Conservation (phyloP, 1,140 invertebrate species). For the Telenomus remus region DNA sequence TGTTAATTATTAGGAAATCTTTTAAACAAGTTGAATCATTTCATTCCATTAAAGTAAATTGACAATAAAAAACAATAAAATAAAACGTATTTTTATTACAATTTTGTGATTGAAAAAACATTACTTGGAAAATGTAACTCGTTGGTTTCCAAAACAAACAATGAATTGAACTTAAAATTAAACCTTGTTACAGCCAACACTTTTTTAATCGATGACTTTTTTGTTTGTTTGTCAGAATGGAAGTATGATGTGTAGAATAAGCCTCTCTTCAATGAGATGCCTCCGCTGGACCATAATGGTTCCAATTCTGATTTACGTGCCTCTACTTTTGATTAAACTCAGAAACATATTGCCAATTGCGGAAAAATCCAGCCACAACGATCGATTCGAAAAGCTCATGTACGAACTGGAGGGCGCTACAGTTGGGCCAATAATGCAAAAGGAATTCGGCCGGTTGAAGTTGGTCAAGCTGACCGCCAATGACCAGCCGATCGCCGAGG, state of each 20-base stretch:
- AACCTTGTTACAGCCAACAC: too few species aligned
- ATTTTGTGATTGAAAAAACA: too few species aligned
- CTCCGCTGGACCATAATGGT: conserved; percentile 67
- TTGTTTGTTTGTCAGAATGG: conserved; percentile 10
- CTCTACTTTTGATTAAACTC: conserved; percentile 65
- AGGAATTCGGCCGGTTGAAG: conserved; percentile 29
- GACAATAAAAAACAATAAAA: too few species aligned
- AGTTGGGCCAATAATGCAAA: conserved; percentile 20
- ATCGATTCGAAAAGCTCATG: conserved; percentile 60
- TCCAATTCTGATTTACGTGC: conserved; percentile 66
- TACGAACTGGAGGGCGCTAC: conserved; percentile 62
- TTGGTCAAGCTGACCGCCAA: conserved; percentile 19
- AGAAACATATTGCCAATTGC: conserved; percentile 63
- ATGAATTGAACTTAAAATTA: too few species aligned
- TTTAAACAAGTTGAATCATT: too few species aligned
- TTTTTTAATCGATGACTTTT: too few species aligned
- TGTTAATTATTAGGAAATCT: too few species aligned
- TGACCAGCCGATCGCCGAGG: conserved; percentile 38
- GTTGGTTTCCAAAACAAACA: too few species aligned
- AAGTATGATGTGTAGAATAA: conserved; percentile 45
- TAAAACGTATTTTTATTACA: too few species aligned
- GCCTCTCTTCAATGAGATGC: conserved; percentile 48
- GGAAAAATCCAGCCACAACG: conserved; percentile 45
- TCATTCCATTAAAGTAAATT: too few species aligned
- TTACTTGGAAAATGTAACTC: too few species aligned